Conservation (phyloP, 2,888 invertebrate genomes). For the Margaritifera margaritifera region DNA sequence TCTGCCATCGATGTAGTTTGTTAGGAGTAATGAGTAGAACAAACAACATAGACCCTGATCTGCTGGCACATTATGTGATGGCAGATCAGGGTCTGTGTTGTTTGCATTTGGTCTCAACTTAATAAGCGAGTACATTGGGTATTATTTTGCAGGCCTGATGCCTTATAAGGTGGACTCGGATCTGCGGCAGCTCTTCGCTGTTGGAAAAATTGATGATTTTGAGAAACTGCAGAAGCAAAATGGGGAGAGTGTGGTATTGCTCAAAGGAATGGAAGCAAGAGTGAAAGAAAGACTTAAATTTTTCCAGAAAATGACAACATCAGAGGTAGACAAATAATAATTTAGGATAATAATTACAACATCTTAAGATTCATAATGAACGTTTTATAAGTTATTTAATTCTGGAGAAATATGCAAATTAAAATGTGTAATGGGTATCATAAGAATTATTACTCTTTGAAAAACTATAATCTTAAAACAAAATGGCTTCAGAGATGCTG, state of each 20-base stretch:
- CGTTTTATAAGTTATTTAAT: no score
- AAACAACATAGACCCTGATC: no score
- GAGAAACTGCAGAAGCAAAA: constrained; percentile 70
- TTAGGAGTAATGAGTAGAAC: no score
- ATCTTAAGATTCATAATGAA: no score
- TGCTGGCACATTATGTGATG: no score
- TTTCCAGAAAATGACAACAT: constrained; percentile 45
- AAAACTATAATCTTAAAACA: no score
- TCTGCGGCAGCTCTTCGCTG: constrained; percentile 64
- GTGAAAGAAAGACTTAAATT: constrained; percentile 57
- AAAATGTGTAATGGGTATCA: no score
- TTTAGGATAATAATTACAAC: no score
- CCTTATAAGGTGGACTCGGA: constrained; percentile 60
- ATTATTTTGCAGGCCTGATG: constrained; percentile 30
- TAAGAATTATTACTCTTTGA: no score
- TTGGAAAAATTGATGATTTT: constrained; percentile 70
- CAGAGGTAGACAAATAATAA: constrained; percentile 44
- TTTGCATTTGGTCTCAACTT: background rate
- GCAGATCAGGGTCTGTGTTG: background rate
- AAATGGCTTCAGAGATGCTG: no score
- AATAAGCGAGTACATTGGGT: background rate
- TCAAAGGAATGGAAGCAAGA: constrained; percentile 64
- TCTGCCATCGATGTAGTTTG: no score
- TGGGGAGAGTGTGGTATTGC: constrained; percentile 56
- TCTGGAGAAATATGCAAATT: no score